phyloP scores from a whole-genome alignment of 1,140 invertebrate species.

The Anadara kagoshimensis region DNA sequence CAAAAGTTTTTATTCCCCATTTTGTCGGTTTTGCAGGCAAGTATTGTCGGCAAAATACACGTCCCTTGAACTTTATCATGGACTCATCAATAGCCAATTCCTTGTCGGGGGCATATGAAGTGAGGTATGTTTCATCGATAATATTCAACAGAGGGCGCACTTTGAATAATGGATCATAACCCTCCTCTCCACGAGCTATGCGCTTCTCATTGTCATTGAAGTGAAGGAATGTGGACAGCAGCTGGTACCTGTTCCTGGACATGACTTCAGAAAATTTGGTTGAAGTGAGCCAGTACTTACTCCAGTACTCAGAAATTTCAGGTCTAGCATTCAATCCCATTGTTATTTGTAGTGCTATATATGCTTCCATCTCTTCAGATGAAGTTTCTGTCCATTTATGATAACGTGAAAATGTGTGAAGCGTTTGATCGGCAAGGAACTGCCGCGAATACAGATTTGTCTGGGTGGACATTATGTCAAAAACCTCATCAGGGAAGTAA shows the following conservation, averaged over 20 bases:
- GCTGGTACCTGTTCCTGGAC: slow-evolving; percentile 27
- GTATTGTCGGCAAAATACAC: slow-evolving; percentile 71
- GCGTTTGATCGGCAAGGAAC: no score
- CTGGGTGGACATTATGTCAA: no score
- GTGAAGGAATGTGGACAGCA: slow-evolving; percentile 13
- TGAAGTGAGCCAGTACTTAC: neutral
- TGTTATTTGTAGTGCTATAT: slow-evolving; percentile 2
- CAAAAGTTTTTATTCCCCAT: slow-evolving; percentile 73
- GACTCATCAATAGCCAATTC: slow-evolving; percentile 64
- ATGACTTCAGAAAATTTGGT: slow-evolving; percentile 29
- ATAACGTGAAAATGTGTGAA: neutral
- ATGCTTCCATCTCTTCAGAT: slow-evolving; percentile 9
- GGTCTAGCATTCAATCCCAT: slow-evolving; percentile 18
- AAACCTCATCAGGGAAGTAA: no score
- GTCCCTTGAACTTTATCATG: slow-evolving; percentile 40
- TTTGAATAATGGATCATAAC: slow-evolving; percentile 32
- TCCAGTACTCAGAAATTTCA: slow-evolving; percentile 22
- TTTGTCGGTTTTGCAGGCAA: slow-evolving; percentile 71
- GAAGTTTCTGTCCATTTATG: slow-evolving; percentile 19
- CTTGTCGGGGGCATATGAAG: slow-evolving; percentile 17
- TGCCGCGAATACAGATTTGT: no score
- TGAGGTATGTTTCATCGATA: slow-evolving; percentile 5
- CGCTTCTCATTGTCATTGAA: slow-evolving; percentile 19
- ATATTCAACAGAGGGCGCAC: slow-evolving; percentile 20
- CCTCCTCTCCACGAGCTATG: slow-evolving; percentile 13